Evolutionary conservation across 64 coral and sea anemone genomes (phyloP).

Genomic region (Hydrozoanthus tunicans): DNA sequence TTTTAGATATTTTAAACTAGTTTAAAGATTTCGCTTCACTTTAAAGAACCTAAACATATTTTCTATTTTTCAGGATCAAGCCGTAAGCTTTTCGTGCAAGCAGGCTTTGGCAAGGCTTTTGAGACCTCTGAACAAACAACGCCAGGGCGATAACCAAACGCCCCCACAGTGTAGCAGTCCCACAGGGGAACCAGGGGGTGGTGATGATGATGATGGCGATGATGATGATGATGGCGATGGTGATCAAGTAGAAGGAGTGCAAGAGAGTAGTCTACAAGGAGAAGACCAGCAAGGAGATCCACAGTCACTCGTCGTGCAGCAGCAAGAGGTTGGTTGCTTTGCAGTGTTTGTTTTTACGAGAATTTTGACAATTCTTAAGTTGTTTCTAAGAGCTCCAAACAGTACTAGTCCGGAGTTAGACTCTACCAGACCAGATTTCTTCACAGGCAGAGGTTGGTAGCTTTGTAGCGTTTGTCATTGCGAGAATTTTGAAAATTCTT

Average conservation of each 20-base stretch:
- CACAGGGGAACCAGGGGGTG: constrained; percentile 27
- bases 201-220: constrained; percentile 68
- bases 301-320: constrained; percentile 16
- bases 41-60: neutral
- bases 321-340: constrained; percentile 22
- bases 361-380: too few relatives aligned
- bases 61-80: constrained; percentile 62
- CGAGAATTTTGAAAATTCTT: too few relatives aligned
- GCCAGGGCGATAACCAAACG: constrained; percentile 61
- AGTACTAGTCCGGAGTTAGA: too few relatives aligned
- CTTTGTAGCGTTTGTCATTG: neutral
- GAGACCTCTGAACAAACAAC: constrained; percentile 73
- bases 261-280: constrained; percentile 34
- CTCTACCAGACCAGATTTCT: too few relatives aligned
- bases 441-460: neutral
- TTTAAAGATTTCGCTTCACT: too few relatives aligned
- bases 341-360: neutral
- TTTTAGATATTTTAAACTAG: too few relatives aligned
- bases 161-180: constrained; percentile 64
- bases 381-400: neutral
- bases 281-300: constrained; percentile 25
- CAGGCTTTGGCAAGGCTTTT: constrained; percentile 84
- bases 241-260: constrained; percentile 42
- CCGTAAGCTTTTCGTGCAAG: constrained; percentile 97
- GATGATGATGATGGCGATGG: constrained; percentile 84